phyloP scores from a whole-genome alignment of 1,140 invertebrate species.

The Brachionus angularis region DNA sequence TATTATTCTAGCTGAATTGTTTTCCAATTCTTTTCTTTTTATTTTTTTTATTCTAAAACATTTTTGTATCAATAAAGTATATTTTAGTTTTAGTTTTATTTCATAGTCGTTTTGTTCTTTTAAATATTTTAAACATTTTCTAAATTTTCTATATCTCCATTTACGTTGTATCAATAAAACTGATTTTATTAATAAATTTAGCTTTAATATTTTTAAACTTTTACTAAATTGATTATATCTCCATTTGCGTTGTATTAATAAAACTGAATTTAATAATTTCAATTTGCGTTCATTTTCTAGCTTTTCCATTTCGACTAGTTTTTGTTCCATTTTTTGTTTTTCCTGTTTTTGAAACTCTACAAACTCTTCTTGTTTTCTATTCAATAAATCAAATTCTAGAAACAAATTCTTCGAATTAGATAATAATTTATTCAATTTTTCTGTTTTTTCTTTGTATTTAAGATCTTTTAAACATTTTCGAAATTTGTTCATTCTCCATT shows the following conservation, averaged over 20 bases:
- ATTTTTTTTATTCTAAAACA: too few relatives aligned
- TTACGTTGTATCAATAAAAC: slow-evolving; percentile 5
- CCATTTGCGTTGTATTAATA: not conserved
- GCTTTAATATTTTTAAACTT: not conserved
- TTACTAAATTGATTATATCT: slow-evolving; percentile 33
- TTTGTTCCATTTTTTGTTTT: not conserved
- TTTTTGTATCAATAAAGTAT: too few relatives aligned
- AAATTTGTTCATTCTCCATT: slow-evolving; percentile 2
- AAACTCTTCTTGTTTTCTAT: slow-evolving; percentile 17
- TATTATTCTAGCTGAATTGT: too few relatives aligned
- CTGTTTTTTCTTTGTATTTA: not conserved
- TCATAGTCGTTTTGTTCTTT: too few relatives aligned
- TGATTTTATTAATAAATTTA: not conserved
- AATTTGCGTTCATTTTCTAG: not conserved
- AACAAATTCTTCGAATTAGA: not conserved
- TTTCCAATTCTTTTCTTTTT: too few relatives aligned
- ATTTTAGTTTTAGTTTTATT: too few relatives aligned
- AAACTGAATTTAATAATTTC: not conserved
- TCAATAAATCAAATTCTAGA: not conserved
- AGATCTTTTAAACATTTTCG: slow-evolving; percentile 8
- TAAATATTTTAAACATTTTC: too few relatives aligned
- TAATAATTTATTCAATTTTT: not conserved
- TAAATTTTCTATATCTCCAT: too few relatives aligned
- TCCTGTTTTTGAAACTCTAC: not conserved
- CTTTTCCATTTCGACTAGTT: not conserved